phyloP scores from a whole-genome alignment of 2,113 vertebrate species.

The Pan troglodytes region NHGRI_mPanTro3-v2.1_pri NC_072401.2:67978501-67979000 shows the following conservation, averaged over 20 bases:
- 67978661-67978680: neutral
- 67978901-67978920: neutral
- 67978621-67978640: neutral
- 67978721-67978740: neutral
- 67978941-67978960: neutral
- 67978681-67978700: neutral
- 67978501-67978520: neutral
- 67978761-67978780: neutral
- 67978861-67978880: neutral
- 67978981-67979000: neutral
- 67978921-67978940: neutral
- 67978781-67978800: neutral
- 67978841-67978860: neutral
- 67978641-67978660: neutral
- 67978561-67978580: neutral
- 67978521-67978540: neutral
- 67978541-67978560: neutral
- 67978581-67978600: neutral
- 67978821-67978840: neutral
- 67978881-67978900: neutral
- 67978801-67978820: neutral
- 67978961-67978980: neutral
- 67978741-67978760: neutral
- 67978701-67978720: neutral
- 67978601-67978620: neutral